Percentiles rank a stretch among this genome's conserved stretches.
These are phyloP conservation scores for Malurus leucopterus DNA, from an alignment of 2,797 vertebrate species.

Conservation along the genomic window DNA sequence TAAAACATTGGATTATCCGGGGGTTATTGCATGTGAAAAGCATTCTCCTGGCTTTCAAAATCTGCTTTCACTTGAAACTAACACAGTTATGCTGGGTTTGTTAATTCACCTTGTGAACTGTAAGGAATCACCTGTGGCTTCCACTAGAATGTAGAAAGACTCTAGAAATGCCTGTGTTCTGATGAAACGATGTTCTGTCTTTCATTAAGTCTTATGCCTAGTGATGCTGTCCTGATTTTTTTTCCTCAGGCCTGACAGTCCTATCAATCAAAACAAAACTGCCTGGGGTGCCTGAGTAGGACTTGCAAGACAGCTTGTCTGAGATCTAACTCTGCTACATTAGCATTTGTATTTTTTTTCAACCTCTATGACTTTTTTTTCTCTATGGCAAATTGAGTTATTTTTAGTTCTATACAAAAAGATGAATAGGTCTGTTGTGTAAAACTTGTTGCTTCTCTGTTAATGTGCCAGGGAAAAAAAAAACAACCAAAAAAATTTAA, in stretches of 20 bases:
- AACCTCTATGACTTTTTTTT: neutral
- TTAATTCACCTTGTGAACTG: neutral
- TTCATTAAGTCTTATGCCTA: neutral
- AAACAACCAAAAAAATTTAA: accelerated
- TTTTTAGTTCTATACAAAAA: neutral
- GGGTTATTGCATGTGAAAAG: neutral
- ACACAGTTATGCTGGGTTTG: neutral
- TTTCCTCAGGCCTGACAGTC: neutral
- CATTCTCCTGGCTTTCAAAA: neutral
- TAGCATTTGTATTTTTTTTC: neutral
- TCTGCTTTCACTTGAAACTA: neutral
- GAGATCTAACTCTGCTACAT: neutral
- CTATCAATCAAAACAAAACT: neutral
- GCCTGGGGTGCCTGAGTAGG: neutral
- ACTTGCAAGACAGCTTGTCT: neutral
- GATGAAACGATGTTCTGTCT: neutral
- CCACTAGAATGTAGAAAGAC: neutral
- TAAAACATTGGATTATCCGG: neutral
- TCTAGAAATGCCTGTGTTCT: neutral
- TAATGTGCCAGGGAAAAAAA: neutral
- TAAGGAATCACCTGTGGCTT: neutral
- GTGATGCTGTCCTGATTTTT: neutral
- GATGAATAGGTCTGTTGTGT: neutral
- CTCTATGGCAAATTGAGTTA: neutral
- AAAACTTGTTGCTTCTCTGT: neutral